A percentile compares a stretch with the other conserved stretches of the same genome.
Evolutionary conservation across 2,797 vertebrate genomes (phyloP).

Genomic region (Yasuhikotakia modesta): DNA sequence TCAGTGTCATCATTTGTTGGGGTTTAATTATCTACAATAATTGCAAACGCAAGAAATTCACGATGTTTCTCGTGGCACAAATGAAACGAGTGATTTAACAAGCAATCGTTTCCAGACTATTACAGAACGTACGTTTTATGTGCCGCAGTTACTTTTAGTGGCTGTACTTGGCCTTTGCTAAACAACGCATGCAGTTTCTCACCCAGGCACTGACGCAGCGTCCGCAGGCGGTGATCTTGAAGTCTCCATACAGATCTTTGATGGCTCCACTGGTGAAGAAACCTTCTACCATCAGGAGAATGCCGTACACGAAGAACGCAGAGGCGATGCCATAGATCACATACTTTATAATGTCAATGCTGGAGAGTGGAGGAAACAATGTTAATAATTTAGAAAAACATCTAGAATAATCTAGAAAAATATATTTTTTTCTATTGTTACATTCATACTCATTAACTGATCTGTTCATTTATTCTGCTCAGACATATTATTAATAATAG

Average conservation of each 20-base stretch:
- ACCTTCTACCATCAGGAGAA: conserved; percentile 98
- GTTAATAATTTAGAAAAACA: background rate
- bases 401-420: background rate
- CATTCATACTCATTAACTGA: too few species aligned
- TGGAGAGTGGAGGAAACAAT: conserved; percentile 59
- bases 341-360: conserved; percentile 99
- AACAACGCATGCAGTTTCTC: conserved; percentile 51
- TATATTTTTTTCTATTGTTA: background rate
- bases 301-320: conserved; percentile 97
- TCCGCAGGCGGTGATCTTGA: conserved; percentile 98
- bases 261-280: conserved; percentile 99
- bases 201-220: conserved; percentile 99
- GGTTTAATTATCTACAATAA: background rate
- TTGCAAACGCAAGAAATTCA: background rate
- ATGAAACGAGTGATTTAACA: conserved; percentile 6
- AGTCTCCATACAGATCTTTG: conserved; percentile 97
- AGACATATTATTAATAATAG: too few species aligned
- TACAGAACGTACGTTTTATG: conserved; percentile 12
- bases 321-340: conserved; percentile 98
- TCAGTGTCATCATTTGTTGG: background rate
- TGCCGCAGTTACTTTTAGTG: conserved; percentile 20
- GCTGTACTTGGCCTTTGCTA: conserved; percentile 2
- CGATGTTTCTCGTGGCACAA: conserved; percentile 7
- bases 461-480: too few species aligned
- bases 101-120: conserved; percentile 26